Base-by-base conservation (phyloP, 2,888 invertebrate genomes). In the Lymantria monacha region DNA sequence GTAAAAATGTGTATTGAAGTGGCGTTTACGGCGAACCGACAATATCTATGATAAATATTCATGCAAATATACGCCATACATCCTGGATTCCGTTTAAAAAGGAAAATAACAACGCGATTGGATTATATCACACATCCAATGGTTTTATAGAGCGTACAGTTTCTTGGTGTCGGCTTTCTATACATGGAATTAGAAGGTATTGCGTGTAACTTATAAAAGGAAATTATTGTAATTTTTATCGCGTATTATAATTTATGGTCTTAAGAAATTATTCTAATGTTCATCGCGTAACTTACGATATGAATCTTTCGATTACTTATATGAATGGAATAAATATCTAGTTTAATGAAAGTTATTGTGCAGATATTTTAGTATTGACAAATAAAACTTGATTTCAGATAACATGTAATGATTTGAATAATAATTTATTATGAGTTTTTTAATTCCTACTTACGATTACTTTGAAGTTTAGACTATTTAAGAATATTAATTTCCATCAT, bases 61-160 rank as follows among this genome's bases (percentile, higher is more conserved):
- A 88, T 90, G 83, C 82, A 76, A 83, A 86, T 69, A 68, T 84
- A 82, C 69, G 33, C 41, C 77, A 66, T 61, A 80, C 89, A 89
- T 91, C 90, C 90, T 90, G 87, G 87, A 87, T 90, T 89, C 90
- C 73, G 72, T 81, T 78, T 81, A 90, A 85, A 84, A 83, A 85
- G 87, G 87, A 86, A 87, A 86, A 86, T 83, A 78, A 72, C 80
- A 79, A 87, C 85, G 87, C 83, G 83, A 59, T 53, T 71, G 74
- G 85, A 83, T 86, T 85, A 79, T 75, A 70, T 76, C 80, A 75
- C 69, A 66, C 50, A 44, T 53, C 45, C 44, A 55, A 57, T 61
- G 46, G 48, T 46, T 65, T 60, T 51, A 59, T 55, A 57, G 66
- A 63, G 46, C 45, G 41, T n/a, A 40, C 8, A 13, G 11, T 44